Evolutionary conservation across 2,113 vertebrate species (phyloP).

Genomic region (Anhinga rufa): DNA sequence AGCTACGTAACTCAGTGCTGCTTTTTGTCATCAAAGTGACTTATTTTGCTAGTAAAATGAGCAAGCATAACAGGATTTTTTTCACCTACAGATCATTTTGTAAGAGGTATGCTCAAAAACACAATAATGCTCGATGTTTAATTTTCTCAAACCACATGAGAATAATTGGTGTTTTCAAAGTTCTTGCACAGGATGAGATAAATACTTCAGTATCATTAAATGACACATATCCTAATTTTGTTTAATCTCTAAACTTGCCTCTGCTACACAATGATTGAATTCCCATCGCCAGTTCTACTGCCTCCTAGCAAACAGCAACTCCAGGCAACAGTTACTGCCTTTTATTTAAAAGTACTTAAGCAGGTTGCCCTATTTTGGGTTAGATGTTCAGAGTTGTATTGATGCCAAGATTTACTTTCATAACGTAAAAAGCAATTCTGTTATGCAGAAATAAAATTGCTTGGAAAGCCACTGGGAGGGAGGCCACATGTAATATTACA

Average conservation of each 20-base stretch:
- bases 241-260: constrained; percentile 2
- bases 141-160: neutral
- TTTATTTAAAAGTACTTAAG: neutral
- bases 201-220: neutral
- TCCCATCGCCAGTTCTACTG: neutral
- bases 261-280: neutral
- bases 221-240: neutral
- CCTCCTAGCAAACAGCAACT: neutral
- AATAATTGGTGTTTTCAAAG: neutral
- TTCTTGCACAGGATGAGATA: neutral
- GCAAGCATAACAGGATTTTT: neutral
- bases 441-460: constrained; percentile 8
- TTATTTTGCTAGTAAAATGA: neutral
- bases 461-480: neutral
- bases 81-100: neutral
- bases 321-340: neutral
- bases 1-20: neutral
- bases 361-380: neutral
- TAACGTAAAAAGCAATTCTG: neutral
- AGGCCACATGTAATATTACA: neutral
- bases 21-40: neutral
- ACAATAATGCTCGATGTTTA: neutral
- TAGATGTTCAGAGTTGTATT: neutral
- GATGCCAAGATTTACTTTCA: neutral
- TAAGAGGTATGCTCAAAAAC: neutral